These are phyloP conservation scores for Druon quercuslanigerum DNA, from an alignment of 1,140 invertebrate species.

Conservation along the genomic window DNA sequence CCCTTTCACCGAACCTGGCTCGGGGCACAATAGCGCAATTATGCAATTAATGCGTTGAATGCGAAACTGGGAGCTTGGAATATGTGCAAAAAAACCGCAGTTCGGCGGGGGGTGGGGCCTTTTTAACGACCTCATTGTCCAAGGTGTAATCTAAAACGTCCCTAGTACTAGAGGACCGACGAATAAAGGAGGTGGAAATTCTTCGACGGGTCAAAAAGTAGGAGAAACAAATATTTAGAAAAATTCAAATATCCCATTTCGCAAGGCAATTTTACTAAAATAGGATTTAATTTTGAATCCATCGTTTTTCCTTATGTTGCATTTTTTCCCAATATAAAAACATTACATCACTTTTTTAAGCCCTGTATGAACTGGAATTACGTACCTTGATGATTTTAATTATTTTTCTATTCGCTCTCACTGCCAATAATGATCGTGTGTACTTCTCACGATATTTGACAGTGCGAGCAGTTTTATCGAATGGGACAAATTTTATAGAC, in stretches of 20 bases:
- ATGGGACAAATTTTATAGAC: conserved; percentile 14
- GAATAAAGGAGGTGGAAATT: conserved; percentile 27
- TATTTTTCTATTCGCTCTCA: conserved; percentile 32
- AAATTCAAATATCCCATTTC: background rate
- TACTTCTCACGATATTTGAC: conserved; percentile 18
- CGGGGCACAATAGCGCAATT: conserved; percentile 65
- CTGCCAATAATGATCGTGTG: conserved; percentile 5
- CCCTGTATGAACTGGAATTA: conserved; percentile 4
- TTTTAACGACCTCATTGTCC: conserved; percentile 65
- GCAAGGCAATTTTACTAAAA: background rate
- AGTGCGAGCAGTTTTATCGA: background rate
- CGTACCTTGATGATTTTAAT: conserved; percentile 45
- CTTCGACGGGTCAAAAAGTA: conserved; percentile 36
- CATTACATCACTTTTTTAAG: background rate
- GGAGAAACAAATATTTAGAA: background rate
- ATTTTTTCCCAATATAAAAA: background rate
- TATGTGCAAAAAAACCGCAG: conserved; percentile 28
- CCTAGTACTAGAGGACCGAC: conserved; percentile 41
- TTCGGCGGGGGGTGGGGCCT: conserved; percentile 31
- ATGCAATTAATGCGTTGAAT: conserved; percentile 66
- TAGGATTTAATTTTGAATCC: background rate
- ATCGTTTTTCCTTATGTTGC: background rate
- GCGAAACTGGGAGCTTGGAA: conserved; percentile 33
- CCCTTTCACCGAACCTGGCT: conserved; percentile 47
- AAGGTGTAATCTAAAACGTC: conserved; percentile 68